Evolutionary conservation across 2,888 invertebrate species (phyloP), one percentile per base, ranked within the genome.

Genomic region (Aphodius granarius): DNA sequence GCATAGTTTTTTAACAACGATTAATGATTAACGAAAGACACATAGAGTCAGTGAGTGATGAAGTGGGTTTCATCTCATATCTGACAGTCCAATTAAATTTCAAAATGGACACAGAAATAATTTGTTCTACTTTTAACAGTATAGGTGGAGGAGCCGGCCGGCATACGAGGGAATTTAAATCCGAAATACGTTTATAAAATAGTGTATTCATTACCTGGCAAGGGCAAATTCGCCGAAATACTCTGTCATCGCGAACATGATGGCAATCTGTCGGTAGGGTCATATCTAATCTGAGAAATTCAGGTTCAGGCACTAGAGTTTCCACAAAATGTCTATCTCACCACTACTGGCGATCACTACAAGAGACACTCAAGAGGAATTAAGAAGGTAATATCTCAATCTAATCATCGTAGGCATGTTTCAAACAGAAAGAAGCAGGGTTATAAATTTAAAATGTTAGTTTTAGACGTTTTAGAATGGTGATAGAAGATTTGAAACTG

Each of bases 171-270:
- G n/a, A n/a, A n/a, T n/a, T n/a, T n/a, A n/a, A n/a, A n/a, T n/a
- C 43, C 43, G 6, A 13, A 43, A 43, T 43, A 9, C 6, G 43
- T 43, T 43, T 43, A 68, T 23, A 43, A 18, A 13, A 73, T 72
- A 68, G 5, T 66, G 16, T n/a, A n/a, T 66, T 43, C 63, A 68
- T 86, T 86, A 88, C 88, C 88, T 88, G 83, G 88, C 85, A 79
- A 88, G 81, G 83, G 88, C 88, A 84, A 88, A 88, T 82, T 88
- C 88, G 86, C 88, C 88, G 83, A 88, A 88, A 84, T 88, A 88
- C 83, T 88, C 88, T 82, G 88, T 88, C 88, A 88, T 88, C 79
- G 88, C 88, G 86, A 88, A 88, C 88, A 88, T 88, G 85, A 82
- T 85, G 82, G 81, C 81, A 78, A 79, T 77, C 79, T 80, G 78